Evolutionary conservation across 2,888 invertebrate species (phyloP), one percentile per base, ranked within the genome.

Genomic region (Ethmia dodecea): DNA sequence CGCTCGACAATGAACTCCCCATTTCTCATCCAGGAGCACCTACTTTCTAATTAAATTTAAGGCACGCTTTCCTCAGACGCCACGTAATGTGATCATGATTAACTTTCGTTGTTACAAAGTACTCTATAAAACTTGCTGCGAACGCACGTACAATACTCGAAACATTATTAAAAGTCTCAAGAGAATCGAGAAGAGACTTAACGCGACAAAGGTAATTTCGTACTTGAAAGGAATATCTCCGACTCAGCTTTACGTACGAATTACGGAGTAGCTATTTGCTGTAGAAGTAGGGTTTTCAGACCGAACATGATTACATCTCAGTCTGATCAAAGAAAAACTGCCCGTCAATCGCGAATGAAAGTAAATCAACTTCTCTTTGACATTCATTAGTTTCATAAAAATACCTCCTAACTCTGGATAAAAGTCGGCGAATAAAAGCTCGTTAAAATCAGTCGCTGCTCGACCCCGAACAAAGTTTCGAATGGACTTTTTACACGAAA

Each of bases 371-470:
- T 60, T 63, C 58, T 53, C 69, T 73, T 73, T 74, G 76, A 70
- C 72, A 73, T 76, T 79, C 73, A 78, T 78, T 76, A 75, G 71
- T 75, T 75, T 69, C 61, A 64, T 66, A 67, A 72, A 73, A 72
- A 63, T 63, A 60, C 52, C 56, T 56, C 53, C 43, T 51, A 52
- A 55, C 59, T 57, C 40, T 40, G 48, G 58, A 60, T 60, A 64
- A 67, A 73, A 67, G 49, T 55, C 52, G 40, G 58, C 57, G 59
- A 69, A 77, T 71, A 71, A 76, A 75, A 68, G 63, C 76, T 81
- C 72, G 74, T 80, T 80, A 80, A 76, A 81, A 75, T 75, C 70
- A 70, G 69, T 73, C 68, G 66, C 52, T 65, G 45, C 60, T 70
- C 69, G 67, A 66, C 55, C 64, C 64, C 52, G 64, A 67, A 75